Evolutionary conservation across 2,888 invertebrate species (phyloP).

Genomic region (Ectemnius cavifrons): DNA sequence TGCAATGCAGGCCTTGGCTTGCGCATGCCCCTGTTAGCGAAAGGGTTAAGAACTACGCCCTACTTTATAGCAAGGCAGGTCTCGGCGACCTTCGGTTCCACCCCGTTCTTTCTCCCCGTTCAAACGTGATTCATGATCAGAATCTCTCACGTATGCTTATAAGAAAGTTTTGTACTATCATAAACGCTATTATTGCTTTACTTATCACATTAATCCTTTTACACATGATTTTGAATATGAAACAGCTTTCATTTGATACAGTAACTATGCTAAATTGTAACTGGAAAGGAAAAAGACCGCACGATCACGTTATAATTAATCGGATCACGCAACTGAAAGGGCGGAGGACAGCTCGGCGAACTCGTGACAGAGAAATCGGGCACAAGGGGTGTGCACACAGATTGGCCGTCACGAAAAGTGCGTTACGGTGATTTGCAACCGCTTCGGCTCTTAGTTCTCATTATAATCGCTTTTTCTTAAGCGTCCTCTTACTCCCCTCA

Average conservation of each 20-base stretch:
- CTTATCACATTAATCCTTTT: no score
- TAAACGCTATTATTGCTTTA: no score
- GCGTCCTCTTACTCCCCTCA: slow-evolving; percentile 19
- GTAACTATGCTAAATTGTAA: no score
- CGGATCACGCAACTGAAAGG: slow-evolving; percentile 27
- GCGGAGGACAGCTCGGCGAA: not conserved
- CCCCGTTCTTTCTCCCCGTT: slow-evolving; percentile 23
- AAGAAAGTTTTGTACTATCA: no score
- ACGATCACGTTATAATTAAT: slow-evolving; percentile 38
- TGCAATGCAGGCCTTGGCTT: slow-evolving; percentile 57
- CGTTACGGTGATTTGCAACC: slow-evolving; percentile 61
- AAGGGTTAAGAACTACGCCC: slow-evolving; percentile 66
- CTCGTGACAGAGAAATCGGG: not conserved
- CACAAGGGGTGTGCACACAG: slow-evolving; percentile 20
- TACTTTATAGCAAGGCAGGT: slow-evolving; percentile 54
- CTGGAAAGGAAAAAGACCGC: slow-evolving; percentile 1
- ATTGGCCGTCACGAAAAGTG: slow-evolving; percentile 26
- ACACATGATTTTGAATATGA: no score
- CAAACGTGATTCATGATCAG: not conserved
- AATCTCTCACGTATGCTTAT: no score
- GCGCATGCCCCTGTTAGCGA: slow-evolving; percentile 66
- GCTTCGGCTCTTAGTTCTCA: slow-evolving; percentile 49
- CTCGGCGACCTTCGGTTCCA: slow-evolving; percentile 39
- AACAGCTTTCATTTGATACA: no score
- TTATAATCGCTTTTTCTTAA: slow-evolving; percentile 29